These are phyloP conservation scores for Armadillidium nasatum DNA, from an alignment of 1,140 invertebrate species.

Conservation along the genomic window DNA sequence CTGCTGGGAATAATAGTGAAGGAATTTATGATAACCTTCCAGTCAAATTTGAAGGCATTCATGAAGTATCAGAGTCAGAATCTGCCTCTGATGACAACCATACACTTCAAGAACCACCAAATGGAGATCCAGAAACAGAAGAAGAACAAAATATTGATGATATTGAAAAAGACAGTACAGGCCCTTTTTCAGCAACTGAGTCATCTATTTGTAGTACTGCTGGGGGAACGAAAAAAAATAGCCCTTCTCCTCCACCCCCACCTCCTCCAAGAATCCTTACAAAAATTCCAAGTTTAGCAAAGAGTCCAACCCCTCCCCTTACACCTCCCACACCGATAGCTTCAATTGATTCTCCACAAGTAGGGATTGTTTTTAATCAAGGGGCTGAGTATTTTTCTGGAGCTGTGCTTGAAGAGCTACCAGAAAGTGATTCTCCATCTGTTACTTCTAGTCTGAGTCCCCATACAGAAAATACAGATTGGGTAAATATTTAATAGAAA, in stretches of 20 bases:
- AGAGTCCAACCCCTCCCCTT: constrained; percentile 34
- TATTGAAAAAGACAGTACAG: constrained; percentile 14
- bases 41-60: constrained; percentile 44
- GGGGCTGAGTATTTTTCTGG: constrained; percentile 18
- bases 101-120: constrained; percentile 41
- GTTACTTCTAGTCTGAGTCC: constrained; percentile 34
- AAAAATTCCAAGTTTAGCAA: constrained; percentile 29
- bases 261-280: constrained; percentile 36
- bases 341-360: constrained; percentile 31
- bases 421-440: constrained; percentile 32
- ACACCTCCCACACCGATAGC: constrained; percentile 38
- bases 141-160: constrained; percentile 36
- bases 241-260: constrained; percentile 39
- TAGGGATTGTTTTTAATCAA: constrained; percentile 17
- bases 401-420: constrained; percentile 35
- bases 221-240: constrained; percentile 27
- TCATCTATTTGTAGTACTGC: background rate
- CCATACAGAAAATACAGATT: constrained; percentile 35
- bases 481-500: constrained; percentile 34
- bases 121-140: constrained; percentile 36
- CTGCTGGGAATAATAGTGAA: constrained; percentile 31
- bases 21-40: constrained; percentile 44
- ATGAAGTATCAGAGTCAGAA: constrained; percentile 44
- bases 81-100: constrained; percentile 44
- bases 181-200: background rate